phyloP scores from a whole-genome alignment of 2,113 vertebrate genomes.

The Microtus richardsoni region DNA sequence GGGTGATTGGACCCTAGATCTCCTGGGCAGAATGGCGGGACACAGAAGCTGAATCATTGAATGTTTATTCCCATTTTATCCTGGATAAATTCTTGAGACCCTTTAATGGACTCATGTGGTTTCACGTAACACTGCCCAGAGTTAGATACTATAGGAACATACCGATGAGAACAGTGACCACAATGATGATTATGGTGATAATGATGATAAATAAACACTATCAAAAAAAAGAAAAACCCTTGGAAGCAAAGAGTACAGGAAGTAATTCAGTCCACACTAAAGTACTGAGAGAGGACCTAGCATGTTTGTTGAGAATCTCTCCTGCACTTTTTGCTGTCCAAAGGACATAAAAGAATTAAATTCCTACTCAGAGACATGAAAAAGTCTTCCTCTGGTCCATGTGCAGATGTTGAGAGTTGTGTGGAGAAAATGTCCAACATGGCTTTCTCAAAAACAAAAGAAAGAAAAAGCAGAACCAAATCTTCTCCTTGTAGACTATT shows the following conservation, averaged over 20 bases:
- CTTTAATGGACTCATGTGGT: too few relatives aligned
- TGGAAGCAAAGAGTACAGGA: neutral
- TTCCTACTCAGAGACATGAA: neutral
- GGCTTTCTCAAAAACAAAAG: neutral
- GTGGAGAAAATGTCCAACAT: neutral
- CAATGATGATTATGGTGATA: neutral
- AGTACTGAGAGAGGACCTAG: neutral
- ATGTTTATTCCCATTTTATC: too few relatives aligned
- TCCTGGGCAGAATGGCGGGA: too few relatives aligned
- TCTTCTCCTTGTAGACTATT: neutral
- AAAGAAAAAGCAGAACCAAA: neutral
- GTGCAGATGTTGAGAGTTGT: neutral
- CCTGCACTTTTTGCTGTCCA: neutral
- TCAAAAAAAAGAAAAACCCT: neutral
- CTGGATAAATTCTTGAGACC: too few relatives aligned
- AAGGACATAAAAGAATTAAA: neutral
- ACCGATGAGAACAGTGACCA: neutral
- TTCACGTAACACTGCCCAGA: too few relatives aligned
- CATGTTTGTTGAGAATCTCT: neutral
- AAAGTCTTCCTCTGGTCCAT: too few relatives aligned
- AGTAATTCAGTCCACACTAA: neutral
- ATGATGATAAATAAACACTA: neutral
- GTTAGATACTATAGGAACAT: accelerated
- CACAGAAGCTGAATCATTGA: too few relatives aligned
- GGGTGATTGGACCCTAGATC: too few relatives aligned